These are phyloP conservation scores for Arctocebus calabarensis DNA, from an alignment of 2,797 vertebrate genomes.

Conservation along the genomic window DNA sequence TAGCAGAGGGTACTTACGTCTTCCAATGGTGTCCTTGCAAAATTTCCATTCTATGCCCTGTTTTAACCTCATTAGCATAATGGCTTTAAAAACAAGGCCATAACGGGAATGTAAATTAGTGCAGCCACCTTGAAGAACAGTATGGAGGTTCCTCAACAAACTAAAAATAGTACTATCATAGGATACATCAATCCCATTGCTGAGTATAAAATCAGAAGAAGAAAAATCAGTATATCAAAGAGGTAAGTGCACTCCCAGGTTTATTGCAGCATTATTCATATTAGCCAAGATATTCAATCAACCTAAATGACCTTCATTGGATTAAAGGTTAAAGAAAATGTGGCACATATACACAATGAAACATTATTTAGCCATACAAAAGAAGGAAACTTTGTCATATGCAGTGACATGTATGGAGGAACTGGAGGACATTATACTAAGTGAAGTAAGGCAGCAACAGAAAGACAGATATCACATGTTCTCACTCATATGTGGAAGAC, in stretches of 20 bases:
- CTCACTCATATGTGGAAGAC: not conserved
- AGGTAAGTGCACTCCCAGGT: not conserved
- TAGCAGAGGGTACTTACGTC: not conserved
- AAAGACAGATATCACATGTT: not conserved
- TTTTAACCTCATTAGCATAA: constrained; percentile 10
- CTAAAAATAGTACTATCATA: not conserved
- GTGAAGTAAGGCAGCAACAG: not conserved
- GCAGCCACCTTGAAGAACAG: not conserved
- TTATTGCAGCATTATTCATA: not conserved
- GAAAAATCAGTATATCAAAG: not conserved
- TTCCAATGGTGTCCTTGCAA: not conserved
- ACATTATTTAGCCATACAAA: not conserved
- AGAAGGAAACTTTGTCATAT: not conserved
- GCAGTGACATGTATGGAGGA: not conserved
- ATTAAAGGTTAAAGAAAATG: not conserved
- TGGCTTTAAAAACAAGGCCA: constrained; percentile 35
- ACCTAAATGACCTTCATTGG: not conserved
- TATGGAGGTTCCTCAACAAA: not conserved
- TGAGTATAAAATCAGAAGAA: not conserved
- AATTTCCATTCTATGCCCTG: not conserved
- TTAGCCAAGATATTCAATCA: not conserved
- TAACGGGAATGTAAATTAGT: not conserved
- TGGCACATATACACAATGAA: not conserved
- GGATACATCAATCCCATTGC: not conserved
- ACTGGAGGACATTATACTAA: not conserved